Evolutionary conservation across 2,888 invertebrate species (phyloP).

Genomic region (Machimus rusticus): DNA sequence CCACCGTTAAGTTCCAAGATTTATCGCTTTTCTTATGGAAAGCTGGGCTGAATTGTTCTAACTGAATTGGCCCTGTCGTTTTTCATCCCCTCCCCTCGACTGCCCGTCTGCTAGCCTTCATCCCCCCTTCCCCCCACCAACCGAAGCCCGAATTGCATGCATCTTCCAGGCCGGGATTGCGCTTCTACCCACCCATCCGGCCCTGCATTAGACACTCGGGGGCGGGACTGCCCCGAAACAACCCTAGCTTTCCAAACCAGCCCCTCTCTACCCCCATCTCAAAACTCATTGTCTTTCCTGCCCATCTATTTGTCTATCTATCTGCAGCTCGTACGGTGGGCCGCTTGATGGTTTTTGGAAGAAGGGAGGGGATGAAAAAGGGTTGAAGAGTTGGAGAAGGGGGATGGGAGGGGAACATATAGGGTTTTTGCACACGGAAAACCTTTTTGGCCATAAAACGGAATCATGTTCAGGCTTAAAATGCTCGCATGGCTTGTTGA

Average conservation of each 20-base stretch:
- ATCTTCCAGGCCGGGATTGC: background rate
- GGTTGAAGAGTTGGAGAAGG: no score
- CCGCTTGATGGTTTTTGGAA: background rate
- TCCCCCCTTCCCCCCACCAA: no score
- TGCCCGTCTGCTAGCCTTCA: background rate
- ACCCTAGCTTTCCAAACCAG: no score
- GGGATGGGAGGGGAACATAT: background rate
- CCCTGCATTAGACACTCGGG: background rate
- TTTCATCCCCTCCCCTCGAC: background rate
- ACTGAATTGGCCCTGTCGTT: constrained; percentile 38
- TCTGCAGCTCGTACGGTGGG: background rate
- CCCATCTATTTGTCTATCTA: background rate
- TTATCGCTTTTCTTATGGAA: constrained; percentile 39
- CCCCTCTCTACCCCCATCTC: background rate
- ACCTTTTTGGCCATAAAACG: constrained; percentile 37
- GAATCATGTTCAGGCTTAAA: constrained; percentile 36
- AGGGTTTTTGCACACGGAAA: constrained; percentile 31
- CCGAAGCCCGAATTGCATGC: background rate
- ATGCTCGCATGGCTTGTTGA: constrained; percentile 17
- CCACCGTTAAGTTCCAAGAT: constrained; percentile 33
- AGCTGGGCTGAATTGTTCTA: constrained; percentile 38
- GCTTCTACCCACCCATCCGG: background rate
- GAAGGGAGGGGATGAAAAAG: no score
- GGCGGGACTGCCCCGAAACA: background rate
- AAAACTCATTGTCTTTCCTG: background rate